A percentile compares a stretch with the other conserved stretches of the same genome.
Conservation (phyloP, 2,113 vertebrate genomes). For the Gopherus flavomarginatus region DNA sequence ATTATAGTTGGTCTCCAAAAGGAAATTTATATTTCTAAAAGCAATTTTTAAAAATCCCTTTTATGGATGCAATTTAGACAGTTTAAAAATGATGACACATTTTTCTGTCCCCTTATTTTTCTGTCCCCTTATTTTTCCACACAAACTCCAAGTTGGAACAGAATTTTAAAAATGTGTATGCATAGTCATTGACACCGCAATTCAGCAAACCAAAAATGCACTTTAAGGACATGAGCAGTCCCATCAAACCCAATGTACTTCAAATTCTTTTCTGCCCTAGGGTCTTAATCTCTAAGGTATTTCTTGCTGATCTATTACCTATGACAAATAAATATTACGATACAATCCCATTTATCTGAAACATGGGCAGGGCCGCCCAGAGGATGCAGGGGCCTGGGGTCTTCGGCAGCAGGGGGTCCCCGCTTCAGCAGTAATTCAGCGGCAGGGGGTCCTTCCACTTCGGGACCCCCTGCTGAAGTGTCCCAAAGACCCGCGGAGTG, state of each 20-base stretch:
- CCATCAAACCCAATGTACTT: background rate
- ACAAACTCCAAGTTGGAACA: background rate
- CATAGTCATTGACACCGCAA: background rate
- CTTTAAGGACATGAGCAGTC: background rate
- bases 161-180: background rate
- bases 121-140: background rate
- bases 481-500: too few species aligned
- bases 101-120: constrained; percentile 15
- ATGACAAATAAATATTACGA: background rate
- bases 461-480: too few species aligned
- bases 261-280: background rate
- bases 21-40: background rate
- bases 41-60: background rate
- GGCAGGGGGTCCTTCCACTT: too few species aligned
- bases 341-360: background rate
- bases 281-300: background rate
- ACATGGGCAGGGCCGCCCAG: background rate
- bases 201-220: rapidly evolving
- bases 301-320: too few species aligned
- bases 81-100: background rate
- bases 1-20: constrained; percentile 17
- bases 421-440: too few species aligned
- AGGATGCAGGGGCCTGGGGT: too few species aligned
- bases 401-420: too few species aligned
- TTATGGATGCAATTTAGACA: background rate